Evolutionary conservation across 2,113 vertebrate species (phyloP).

Genomic region (Cebus imitator): DNA sequence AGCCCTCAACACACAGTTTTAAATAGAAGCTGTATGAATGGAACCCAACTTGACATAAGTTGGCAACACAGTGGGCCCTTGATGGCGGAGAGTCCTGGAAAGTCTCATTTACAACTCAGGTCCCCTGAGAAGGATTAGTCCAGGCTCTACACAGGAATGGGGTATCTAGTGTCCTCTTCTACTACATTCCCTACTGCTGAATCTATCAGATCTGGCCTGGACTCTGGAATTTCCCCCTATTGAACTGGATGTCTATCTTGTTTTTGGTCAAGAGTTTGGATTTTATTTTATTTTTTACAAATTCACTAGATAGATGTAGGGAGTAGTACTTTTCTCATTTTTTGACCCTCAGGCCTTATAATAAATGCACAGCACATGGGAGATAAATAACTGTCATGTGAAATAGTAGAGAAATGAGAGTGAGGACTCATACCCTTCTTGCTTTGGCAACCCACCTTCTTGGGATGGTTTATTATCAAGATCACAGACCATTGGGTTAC

Average conservation of each 20-base stretch:
- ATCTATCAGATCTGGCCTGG: background rate
- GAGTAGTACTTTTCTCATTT: background rate
- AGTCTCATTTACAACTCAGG: background rate
- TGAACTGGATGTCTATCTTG: background rate
- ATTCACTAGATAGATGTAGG: background rate
- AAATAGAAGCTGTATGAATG: background rate
- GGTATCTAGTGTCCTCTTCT: background rate
- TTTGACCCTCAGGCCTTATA: background rate
- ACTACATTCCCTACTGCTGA: no score
- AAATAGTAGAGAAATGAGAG: background rate
- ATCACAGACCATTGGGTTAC: background rate
- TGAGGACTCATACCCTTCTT: background rate
- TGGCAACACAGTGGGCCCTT: background rate
- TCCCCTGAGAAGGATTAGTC: background rate
- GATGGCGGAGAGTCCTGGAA: background rate
- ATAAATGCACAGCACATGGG: background rate
- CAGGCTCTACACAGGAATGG: background rate
- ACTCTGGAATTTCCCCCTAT: fast-evolving
- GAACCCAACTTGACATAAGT: background rate
- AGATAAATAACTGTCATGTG: background rate
- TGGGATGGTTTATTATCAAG: background rate
- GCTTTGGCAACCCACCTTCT: background rate
- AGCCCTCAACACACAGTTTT: background rate
- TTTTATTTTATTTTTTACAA: background rate
- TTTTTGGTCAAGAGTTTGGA: background rate